Evolutionary conservation across 2,797 vertebrate genomes (phyloP).

Genomic region (Phalanger gymnotis): DNA sequence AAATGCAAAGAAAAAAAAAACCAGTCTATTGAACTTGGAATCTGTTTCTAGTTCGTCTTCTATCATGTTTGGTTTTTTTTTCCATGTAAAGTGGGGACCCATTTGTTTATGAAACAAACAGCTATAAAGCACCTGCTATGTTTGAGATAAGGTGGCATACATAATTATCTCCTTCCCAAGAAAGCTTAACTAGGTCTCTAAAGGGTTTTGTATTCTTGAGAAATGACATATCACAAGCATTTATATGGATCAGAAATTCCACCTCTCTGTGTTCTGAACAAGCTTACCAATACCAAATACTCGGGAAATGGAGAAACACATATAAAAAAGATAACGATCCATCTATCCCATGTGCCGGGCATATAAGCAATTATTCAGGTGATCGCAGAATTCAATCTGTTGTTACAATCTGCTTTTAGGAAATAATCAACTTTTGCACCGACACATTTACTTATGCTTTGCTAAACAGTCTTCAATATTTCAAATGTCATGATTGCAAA

Average conservation of each 20-base stretch:
- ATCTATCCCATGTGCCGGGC: not conserved
- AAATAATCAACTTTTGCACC: conserved; percentile 17
- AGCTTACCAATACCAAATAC: conserved; percentile 31
- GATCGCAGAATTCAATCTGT: conserved; percentile 9
- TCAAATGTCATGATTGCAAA: conserved; percentile 22
- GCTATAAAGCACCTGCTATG: not conserved
- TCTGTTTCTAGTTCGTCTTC: conserved; percentile 6
- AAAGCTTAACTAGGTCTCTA: not conserved
- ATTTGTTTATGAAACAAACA: not conserved
- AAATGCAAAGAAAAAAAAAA: not conserved
- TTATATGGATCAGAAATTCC: not conserved
- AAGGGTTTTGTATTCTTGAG: conserved; percentile 34
- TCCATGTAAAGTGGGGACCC: conserved; percentile 5
- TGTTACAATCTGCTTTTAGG: not conserved
- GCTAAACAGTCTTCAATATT: conserved; percentile 46
- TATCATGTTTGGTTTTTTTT: not conserved
- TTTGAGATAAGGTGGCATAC: not conserved
- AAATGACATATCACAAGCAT: conserved; percentile 36
- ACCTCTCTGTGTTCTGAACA: not conserved
- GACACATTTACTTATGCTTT: conserved; percentile 45
- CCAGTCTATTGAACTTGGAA: not conserved
- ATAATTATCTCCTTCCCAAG: not conserved
- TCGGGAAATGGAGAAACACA: conserved; percentile 28
- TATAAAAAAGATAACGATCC: conserved; percentile 8
- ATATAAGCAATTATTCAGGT: conserved; percentile 40